Conservation (phyloP, 1,140 invertebrate species). For the Heliothis subflexa region DNA sequence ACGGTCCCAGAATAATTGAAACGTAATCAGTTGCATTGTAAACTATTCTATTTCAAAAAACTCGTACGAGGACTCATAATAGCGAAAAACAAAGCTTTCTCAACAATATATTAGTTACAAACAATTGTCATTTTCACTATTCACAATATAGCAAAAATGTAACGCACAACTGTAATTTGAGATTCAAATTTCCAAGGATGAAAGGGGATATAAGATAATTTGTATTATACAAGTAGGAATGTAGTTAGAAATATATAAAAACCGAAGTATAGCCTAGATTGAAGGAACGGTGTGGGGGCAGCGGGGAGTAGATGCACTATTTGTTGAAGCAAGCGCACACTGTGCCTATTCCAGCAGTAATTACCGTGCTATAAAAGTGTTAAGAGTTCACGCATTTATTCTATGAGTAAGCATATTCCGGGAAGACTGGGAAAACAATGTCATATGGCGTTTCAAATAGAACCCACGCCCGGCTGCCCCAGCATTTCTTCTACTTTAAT, state of each 20-base stretch:
- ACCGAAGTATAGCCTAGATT: constrained; percentile 18
- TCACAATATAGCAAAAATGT: neutral
- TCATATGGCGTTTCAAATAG: neutral
- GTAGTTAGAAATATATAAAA: constrained; percentile 15
- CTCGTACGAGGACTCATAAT: too few relatives aligned
- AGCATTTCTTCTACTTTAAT: constrained; percentile 1
- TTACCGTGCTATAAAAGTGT: neutral
- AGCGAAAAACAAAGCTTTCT: too few relatives aligned
- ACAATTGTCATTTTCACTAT: too few relatives aligned
- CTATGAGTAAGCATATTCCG: too few relatives aligned
- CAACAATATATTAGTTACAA: too few relatives aligned
- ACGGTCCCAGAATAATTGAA: too few relatives aligned
- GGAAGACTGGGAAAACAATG: too few relatives aligned
- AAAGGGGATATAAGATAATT: constrained; percentile 1
- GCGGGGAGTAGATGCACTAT: neutral
- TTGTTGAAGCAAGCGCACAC: neutral
- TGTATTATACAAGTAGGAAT: constrained; percentile 7
- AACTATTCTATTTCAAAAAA: too few relatives aligned
- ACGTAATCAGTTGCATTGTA: too few relatives aligned
- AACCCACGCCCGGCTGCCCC: neutral
- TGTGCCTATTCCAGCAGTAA: neutral
- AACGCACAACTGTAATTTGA: neutral
- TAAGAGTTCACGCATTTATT: too few relatives aligned
- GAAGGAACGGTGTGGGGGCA: constrained; percentile 24
- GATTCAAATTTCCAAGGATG: constrained; percentile 14